Base-by-base conservation (phyloP, 2,797 vertebrate genomes). In the Trematocara caparti region DNA sequence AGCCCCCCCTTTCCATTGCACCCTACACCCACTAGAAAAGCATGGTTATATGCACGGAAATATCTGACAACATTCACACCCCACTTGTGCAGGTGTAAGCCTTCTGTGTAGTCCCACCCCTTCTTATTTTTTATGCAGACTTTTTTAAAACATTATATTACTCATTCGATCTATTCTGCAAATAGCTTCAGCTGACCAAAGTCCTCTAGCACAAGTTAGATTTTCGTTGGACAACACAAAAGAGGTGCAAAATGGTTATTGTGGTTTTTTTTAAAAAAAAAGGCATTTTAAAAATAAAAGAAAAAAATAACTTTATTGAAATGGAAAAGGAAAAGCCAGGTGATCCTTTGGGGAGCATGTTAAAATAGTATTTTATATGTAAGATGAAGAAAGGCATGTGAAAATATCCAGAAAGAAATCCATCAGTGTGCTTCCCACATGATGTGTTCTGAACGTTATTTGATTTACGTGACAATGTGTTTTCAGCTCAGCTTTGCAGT, bases 391-490 rank as follows among this genome's bases (percentile, higher is more conserved):
- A 71, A 3, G 2, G 3, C 13, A 38, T 45, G 15, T 66, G 2
- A 78, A 59, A 69, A 78, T 69, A 72, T 45, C 24, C 53, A 32
- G 50, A 59, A 11, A n/a, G 48, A 62, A 38, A 40, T 59, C 55
- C 24, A 71, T 69, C 30, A 59, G n/a, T 38, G n/a, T 64, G 7
- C 76, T 82, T 75, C 24, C 69, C 71, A 80, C 76, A 57, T 75
- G 75, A 77, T 85, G 32, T 48, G 48, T 19, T 86, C 43, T 62
- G 48, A 73, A 48, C 43, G 4, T 83, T 73, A 79, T 78, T 78
- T 84, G 15, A 89, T 80, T 76, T 80, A 45, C 21, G 87, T 85
- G 79, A 76, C 78, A 80, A 38, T 75, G 73, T 80, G 64, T 84
- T 73, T 86, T 78, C 66, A 79, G 71, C 45, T 81, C 55, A 75